phyloP scores from a whole-genome alignment of 1,140 invertebrate genomes.

The Adoxophyes honmai region DNA sequence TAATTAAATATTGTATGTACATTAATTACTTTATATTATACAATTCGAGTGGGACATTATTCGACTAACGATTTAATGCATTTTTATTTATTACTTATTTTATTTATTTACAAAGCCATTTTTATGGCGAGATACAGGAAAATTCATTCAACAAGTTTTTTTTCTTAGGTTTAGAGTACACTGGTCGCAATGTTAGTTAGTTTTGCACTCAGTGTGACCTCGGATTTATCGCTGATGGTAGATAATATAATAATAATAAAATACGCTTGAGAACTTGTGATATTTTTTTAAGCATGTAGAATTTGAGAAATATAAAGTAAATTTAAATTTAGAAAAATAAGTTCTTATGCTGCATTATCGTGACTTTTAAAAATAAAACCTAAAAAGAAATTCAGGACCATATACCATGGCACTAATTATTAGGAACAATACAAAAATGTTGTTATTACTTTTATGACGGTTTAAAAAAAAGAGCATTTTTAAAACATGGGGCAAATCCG shows the following conservation, averaged over 20 bases:
- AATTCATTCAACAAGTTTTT: constrained; percentile 4
- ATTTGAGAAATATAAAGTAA: no score
- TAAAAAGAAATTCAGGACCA: neutral
- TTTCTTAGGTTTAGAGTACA: no score
- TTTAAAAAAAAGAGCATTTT: no score
- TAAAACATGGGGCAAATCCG: no score
- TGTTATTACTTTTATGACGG: neutral
- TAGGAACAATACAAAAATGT: constrained; percentile 2
- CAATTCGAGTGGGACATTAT: constrained; percentile 42
- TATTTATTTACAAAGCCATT: constrained; percentile 8
- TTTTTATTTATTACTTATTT: constrained; percentile 7
- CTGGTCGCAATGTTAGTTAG: neutral
- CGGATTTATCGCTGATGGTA: no score
- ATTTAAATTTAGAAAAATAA: no score
- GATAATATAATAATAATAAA: no score
- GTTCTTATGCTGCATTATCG: no score
- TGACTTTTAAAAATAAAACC: neutral
- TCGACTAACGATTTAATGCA: constrained; percentile 14
- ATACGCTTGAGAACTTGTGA: no score
- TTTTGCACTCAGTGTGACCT: no score
- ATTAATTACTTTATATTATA: constrained; percentile 31
- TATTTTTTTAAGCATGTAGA: no score
- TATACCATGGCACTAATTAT: constrained; percentile 8
- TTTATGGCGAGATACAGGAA: neutral
- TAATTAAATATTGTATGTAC: constrained; percentile 43